Percentiles rank a stretch among this genome's conserved stretches.
Evolutionary conservation across 2,888 invertebrate genomes (phyloP).

Genomic region (Melanargia galathea): DNA sequence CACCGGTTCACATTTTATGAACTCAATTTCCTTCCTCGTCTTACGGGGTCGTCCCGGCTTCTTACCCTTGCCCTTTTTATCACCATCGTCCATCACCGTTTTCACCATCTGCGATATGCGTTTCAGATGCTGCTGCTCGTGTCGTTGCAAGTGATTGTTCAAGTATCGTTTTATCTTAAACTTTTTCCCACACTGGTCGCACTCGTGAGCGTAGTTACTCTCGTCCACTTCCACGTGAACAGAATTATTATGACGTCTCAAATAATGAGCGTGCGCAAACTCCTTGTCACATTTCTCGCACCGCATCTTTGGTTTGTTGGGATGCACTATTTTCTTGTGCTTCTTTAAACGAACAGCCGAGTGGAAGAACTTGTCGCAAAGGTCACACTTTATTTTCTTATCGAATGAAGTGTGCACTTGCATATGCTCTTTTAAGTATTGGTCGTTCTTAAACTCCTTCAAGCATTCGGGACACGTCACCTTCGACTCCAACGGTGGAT

Average conservation of each 20-base stretch:
- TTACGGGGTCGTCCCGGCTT: constrained; percentile 53
- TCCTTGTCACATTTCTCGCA: constrained; percentile 75
- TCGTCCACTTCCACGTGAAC: constrained; percentile 71
- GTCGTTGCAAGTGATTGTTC: constrained; percentile 71
- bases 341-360: constrained; percentile 71
- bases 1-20: constrained; percentile 74
- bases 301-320: constrained; percentile 65
- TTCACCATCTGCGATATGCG: constrained; percentile 73
- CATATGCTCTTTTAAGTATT: constrained; percentile 75
- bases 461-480: constrained; percentile 71
- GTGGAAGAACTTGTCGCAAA: constrained; percentile 73
- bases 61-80: constrained; percentile 43
- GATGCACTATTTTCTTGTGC: constrained; percentile 75
- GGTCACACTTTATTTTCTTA: constrained; percentile 70
- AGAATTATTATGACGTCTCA: constrained; percentile 65
- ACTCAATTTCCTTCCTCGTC: constrained; percentile 66
- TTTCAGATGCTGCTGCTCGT: constrained; percentile 73
- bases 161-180: constrained; percentile 72
- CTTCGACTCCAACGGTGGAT: constrained; percentile 74
- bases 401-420: constrained; percentile 70
- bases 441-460: constrained; percentile 76
- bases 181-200: constrained; percentile 72
- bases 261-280: constrained; percentile 72
- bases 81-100: constrained; percentile 66
- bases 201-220: constrained; percentile 66